Base-by-base conservation (phyloP, 2,113 vertebrate genomes). In the Rhegmatorhina hoffmannsi region DNA sequence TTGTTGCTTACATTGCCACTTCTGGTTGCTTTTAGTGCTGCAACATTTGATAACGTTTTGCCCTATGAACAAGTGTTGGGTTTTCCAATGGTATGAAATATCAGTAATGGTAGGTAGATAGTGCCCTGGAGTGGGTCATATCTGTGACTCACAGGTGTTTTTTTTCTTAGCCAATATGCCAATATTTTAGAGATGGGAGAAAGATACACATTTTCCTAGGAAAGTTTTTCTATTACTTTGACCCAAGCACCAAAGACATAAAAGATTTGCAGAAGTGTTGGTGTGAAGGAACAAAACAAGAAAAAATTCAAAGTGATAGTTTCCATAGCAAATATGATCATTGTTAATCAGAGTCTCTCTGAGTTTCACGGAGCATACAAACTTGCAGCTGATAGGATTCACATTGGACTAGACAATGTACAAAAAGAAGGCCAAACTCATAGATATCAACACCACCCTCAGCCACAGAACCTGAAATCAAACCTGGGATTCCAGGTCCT, bases 301-400 rank as follows among this genome's bases (percentile, higher is more conserved):
- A 74, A 83, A 90, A 86, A 49, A 23, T 29, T 5, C 5, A 3
- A 40, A 33, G 15, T 16, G 12, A n/a, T 76, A 68, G 44, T 73
- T 91, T 90, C 31, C 16, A 34, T 17, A 28, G 52, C 49, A 64
- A 76, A 83, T 58, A 44, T 11, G 19, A 31, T 46, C 28, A 11
- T 7, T 33, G 31, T 64, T 67, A 52, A 44, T 17, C 8, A 4
- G 18, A 74, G 10, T 23, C 69, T 83, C 34, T 62, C 36, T 62
- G 64, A 44, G 15, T 77, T 88, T 81, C 64, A 63, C 11, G 40
- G 43, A 44, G 6, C 0, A 0, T 43, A 62, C n/a, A 50, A 28
- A 46, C 46, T 86, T 74, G 34, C 7, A 78, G 55, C 6, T 26
- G 36, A 8, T 5, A 46, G 38, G 43, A 49, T n/a, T 84, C 21